Base-by-base conservation (phyloP, 2,113 vertebrate genomes). In the Macaca mulatta region DNA sequence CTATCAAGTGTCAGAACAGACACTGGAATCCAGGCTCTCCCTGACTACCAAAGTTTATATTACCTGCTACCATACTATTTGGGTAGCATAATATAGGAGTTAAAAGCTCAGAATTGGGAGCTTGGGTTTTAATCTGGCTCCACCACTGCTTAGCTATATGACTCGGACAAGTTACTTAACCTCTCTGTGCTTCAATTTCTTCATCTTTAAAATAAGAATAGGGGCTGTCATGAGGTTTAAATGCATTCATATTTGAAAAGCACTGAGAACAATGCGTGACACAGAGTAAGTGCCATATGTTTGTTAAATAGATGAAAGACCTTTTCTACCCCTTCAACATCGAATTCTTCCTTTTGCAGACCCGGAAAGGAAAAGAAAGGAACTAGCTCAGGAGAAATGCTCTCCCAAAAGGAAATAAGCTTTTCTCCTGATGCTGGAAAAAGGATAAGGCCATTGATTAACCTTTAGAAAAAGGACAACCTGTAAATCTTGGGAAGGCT, bases 211-310 rank as follows among this genome's bases (percentile, higher is more conserved):
- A 70, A 8, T 57, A 2, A 30, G 30, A 81, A 81, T 67, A 92
- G 13, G 48, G 16, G 11, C 48, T 87, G 16, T 59, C 38, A 13
- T 59, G 27, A 72, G 45, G 30, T 81, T 43, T 82, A 83, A 83
- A 83, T 25, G 22, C 12, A 89, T 89, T 96, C 30, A 61, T 92
- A 89, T 84, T 84, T 96, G 7, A n/a, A 89, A 92, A 84, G 50
- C 30, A 92, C 59, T 64, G 27, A 83, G 40, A 45, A 85, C 10
- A 74, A 10, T 81, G 64, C 3, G n/a, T 74, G 52, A 79, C 7
- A 43, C 6, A 92, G 4, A 89, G 85, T 55, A 52, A 64, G 74
- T 59, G 9, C 23, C 23, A 38, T 52, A 17, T 75, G 75, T 82
- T 88, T 59, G n/a, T 88, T 61, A n/a, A 67, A 38, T 67, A 59